Evolutionary conservation across 1,140 invertebrate genomes (phyloP).

Genomic region (Pseudomyrmex dendroicus): DNA sequence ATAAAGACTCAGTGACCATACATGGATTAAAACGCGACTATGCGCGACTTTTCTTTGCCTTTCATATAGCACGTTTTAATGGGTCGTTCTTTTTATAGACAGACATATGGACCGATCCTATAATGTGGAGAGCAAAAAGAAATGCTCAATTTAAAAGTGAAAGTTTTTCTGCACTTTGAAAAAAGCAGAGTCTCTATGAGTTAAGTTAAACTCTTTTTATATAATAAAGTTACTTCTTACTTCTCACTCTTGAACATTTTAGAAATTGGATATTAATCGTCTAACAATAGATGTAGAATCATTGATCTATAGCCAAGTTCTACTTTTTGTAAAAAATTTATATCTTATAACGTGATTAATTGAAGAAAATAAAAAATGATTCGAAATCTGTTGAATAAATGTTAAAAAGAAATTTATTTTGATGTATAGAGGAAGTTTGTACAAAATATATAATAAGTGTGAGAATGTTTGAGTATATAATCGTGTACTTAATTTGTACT

Average conservation of each 20-base stretch:
- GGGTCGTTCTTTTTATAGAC: slow-evolving; percentile 28
- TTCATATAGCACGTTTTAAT: slow-evolving; percentile 24
- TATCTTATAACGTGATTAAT: no score
- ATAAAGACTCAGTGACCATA: slow-evolving; percentile 72
- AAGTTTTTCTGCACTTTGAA: background rate
- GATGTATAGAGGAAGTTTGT: no score
- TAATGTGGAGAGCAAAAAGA: background rate
- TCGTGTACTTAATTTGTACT: background rate
- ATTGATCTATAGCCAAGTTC: no score
- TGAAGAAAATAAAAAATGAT: no score
- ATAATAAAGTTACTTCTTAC: background rate
- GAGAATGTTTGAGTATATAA: background rate
- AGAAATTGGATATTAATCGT: background rate
- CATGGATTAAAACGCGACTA: slow-evolving; percentile 76
- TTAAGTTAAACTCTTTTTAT: no score
- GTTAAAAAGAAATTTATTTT: no score
- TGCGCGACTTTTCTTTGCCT: slow-evolving; percentile 35
- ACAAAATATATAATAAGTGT: background rate
- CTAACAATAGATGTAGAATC: no score
- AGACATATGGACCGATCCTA: background rate
- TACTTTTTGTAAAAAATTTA: no score
- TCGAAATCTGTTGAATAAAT: no score
- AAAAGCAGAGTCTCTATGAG: no score
- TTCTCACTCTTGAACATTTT: slow-evolving; percentile 12
- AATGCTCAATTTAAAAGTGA: slow-evolving; percentile 7